Evolutionary conservation across 2,888 invertebrate genomes (phyloP).

Genomic region (Crocallis elinguaria): DNA sequence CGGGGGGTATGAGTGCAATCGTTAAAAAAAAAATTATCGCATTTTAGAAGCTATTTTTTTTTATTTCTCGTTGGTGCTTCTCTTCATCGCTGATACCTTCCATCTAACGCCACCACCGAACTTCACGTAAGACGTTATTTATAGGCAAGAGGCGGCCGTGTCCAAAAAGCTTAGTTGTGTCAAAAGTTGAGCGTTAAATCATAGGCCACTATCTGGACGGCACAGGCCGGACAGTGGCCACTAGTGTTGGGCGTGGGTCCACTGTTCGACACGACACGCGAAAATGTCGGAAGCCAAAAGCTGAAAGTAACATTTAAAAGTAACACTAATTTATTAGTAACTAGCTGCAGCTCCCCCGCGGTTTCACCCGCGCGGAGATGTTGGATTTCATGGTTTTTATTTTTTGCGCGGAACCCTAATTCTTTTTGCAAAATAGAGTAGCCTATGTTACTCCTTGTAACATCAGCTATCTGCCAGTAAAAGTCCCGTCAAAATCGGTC

Average conservation of each 20-base stretch:
- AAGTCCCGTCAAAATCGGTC: too few species aligned
- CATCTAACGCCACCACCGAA: constrained; percentile 56
- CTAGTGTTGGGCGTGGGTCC: constrained; percentile 60
- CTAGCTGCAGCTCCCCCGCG: too few species aligned
- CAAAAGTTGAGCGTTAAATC: constrained; percentile 89
- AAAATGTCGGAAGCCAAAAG: constrained; percentile 1
- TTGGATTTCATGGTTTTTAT: too few species aligned
- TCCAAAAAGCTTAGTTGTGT: constrained; percentile 86
- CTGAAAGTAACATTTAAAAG: background rate
- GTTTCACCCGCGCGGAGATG: too few species aligned
- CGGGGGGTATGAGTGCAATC: too few species aligned
- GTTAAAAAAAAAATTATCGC: too few species aligned
- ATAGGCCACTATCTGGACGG: constrained; percentile 87
- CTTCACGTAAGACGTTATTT: constrained; percentile 83
- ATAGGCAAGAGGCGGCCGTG: constrained; percentile 78
- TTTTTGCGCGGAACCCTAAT: too few species aligned
- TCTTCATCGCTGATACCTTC: constrained; percentile 45
- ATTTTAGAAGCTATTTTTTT: too few species aligned
- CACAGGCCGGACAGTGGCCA: constrained; percentile 86
- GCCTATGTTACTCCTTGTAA: too few species aligned
- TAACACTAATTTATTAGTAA: too few species aligned
- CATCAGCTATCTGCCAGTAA: too few species aligned
- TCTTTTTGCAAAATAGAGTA: too few species aligned
- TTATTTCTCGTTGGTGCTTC: background rate
- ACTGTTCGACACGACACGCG: constrained; percentile 38